A percentile compares a stretch with the other conserved stretches of the same genome.
phyloP scores from a whole-genome alignment of 2,797 vertebrate species.

The Spheniscus humboldti region DNA sequence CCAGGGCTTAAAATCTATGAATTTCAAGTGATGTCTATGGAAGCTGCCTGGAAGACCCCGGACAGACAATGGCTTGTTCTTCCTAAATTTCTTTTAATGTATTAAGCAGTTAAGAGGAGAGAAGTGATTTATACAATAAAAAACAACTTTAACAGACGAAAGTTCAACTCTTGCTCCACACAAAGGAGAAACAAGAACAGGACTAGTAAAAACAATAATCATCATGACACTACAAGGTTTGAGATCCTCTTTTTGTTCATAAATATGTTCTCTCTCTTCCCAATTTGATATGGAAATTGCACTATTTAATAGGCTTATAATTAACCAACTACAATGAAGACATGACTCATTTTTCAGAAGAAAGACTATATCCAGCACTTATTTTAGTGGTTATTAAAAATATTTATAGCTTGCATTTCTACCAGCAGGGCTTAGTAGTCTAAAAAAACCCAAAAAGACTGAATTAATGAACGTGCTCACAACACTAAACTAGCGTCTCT shows the following conservation, averaged over 20 bases:
- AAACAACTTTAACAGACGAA: fast-evolving
- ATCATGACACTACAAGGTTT: neutral
- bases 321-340: neutral
- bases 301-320: neutral
- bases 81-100: neutral
- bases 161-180: neutral
- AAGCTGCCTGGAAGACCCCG: neutral
- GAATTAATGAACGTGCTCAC: neutral
- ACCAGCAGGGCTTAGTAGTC: neutral
- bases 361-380: neutral
- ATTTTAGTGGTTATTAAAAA: neutral
- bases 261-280: neutral
- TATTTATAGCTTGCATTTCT: neutral
- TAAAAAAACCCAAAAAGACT: neutral
- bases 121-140: neutral
- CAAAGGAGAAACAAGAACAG: neutral
- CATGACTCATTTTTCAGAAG: neutral
- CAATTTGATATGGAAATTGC: neutral
- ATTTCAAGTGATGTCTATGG: neutral
- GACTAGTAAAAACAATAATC: neutral
- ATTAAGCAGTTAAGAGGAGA: neutral
- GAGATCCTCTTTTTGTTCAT: neutral
- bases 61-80: neutral
- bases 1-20: neutral
- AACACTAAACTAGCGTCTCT: neutral